Conservation (phyloP, 1,140 invertebrate species). For the Teleogryllus occipitalis region DNA sequence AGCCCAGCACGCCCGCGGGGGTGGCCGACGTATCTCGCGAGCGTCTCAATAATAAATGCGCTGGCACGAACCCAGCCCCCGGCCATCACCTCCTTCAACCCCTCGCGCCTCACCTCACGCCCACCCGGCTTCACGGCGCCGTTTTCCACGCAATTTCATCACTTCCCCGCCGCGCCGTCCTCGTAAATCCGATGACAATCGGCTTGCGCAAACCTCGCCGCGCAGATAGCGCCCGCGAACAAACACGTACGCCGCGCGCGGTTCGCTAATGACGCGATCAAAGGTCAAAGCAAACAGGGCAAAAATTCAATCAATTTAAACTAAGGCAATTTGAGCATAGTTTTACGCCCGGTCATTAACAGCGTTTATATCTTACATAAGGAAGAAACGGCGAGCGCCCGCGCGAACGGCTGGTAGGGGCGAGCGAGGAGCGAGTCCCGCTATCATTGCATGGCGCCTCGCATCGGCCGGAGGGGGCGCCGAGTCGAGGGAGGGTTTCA, state of each 20-base stretch:
- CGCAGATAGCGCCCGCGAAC: neutral
- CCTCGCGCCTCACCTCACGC: slow-evolving; percentile 23
- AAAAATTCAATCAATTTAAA: neutral
- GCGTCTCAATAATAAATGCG: neutral
- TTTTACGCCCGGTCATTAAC: neutral
- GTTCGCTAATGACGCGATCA: neutral
- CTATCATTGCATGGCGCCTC: too few relatives aligned
- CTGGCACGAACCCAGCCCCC: neutral
- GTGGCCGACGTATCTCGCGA: neutral
- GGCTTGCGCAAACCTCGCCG: neutral
- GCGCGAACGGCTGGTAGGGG: too few relatives aligned
- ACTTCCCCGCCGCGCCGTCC: slow-evolving; percentile 13
- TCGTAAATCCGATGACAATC: neutral
- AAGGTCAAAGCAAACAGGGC: neutral
- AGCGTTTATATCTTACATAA: neutral
- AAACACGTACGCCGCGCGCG: neutral
- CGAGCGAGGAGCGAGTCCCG: too few relatives aligned
- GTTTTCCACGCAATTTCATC: slow-evolving; percentile 16
- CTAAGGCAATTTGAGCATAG: neutral
- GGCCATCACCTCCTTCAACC: slow-evolving; percentile 20
- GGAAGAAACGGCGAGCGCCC: too few relatives aligned
- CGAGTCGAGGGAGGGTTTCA: too few relatives aligned
- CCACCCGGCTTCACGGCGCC: slow-evolving; percentile 21
- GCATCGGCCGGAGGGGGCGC: too few relatives aligned
- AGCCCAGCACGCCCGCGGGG: neutral